Evolutionary conservation across 2,888 invertebrate species (phyloP), one percentile per base, ranked within the genome.

Genomic region (Willowsia nigromaculata): DNA sequence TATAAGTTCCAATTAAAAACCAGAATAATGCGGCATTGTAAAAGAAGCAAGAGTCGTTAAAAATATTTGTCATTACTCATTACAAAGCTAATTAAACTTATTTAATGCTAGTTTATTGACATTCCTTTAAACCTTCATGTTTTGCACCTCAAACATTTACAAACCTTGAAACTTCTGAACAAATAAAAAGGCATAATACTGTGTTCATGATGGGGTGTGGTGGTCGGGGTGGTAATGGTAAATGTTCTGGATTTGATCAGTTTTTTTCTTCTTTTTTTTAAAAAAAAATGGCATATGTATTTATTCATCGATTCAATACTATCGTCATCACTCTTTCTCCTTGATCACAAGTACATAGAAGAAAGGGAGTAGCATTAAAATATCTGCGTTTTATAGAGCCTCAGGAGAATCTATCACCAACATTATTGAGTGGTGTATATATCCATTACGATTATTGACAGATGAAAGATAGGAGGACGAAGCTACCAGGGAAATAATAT

Each of bases 401-500:
- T 88, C 82, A 50, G 88, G 88, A 88, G 82, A 88, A 88, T 62
- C 65, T 84, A 83, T 88, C 83, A 78, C 83, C 78, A 74, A 68
- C 78, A 76, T 88, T 88, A 88, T 88, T 88, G 88, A 88, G 88
- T 88, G 78, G 76, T 76, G 76, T 74, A 43, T 87, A 78, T 84
- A 88, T 88, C 88, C 88, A 88, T 88, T 88, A 88, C 88, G 88
- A 88, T 83, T 89, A 89, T 89, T 89, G 89, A 89, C 85, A 89
- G 89, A 89, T 89, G 89, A 89, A 65, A 78, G 84, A 84, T 85
- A 68, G 65, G 85, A 88, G 40, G 43, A 22, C 68, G 59, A 13
- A 68, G 78, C 86, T 80, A 53, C 65, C 68, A 88, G 82, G 84
- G 89, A 85, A 89, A 89, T 80, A 89, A 80, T 80, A 89, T 85